phyloP scores from a whole-genome alignment of 2,797 vertebrate species.

The Anguilla pacifica region DNA sequence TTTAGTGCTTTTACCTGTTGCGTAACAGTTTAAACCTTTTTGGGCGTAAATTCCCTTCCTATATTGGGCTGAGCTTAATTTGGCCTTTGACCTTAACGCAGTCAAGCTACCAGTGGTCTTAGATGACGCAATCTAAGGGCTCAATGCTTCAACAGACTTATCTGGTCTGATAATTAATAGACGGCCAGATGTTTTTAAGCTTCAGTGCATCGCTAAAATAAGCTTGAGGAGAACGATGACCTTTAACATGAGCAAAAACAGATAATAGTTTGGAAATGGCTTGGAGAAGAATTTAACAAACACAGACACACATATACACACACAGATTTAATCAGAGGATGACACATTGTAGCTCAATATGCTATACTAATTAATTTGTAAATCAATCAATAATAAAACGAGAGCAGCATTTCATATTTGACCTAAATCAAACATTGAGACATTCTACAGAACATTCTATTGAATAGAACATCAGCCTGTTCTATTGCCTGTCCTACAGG shows the following conservation, averaged over 20 bases:
- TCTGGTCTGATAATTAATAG: constrained; percentile 29
- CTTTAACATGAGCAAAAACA: constrained; percentile 28
- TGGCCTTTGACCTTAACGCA: constrained; percentile 34
- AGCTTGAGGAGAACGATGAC: constrained; percentile 41
- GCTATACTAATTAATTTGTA: no score
- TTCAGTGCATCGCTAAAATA: constrained; percentile 16
- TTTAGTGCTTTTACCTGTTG: no score
- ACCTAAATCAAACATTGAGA: no score
- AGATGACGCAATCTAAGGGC: constrained; percentile 16
- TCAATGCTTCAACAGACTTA: constrained; percentile 16
- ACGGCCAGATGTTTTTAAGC: constrained; percentile 37
- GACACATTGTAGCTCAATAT: no score
- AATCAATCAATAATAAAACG: no score
- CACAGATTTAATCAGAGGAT: neutral
- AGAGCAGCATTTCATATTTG: no score
- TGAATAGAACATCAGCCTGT: no score
- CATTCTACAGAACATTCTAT: no score
- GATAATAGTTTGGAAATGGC: constrained; percentile 4
- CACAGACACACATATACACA: constrained; percentile 28
- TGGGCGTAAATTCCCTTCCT: no score
- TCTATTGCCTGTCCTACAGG: no score
- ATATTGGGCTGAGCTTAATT: constrained; percentile 30
- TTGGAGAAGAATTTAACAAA: constrained; percentile 14
- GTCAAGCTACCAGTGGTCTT: constrained; percentile 18
- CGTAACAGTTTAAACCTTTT: no score